Evolutionary conservation across 2,888 invertebrate genomes (phyloP), one percentile per base, ranked within the genome.

Genomic region (Oscheius myriophilus): DNA sequence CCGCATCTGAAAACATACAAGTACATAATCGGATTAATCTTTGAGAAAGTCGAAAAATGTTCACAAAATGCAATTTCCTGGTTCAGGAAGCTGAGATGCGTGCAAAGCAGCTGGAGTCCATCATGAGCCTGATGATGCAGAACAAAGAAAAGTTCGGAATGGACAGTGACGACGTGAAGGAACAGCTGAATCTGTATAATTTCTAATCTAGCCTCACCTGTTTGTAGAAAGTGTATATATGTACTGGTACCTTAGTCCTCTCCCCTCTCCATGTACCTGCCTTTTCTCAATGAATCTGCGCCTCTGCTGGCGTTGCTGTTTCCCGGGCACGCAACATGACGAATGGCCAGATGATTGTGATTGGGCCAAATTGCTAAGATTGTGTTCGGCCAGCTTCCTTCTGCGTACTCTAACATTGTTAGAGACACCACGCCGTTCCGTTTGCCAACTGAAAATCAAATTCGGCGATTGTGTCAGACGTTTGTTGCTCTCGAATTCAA

Each of bases 141-240:
- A 79, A 84, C 57, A 73, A 79, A 57, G 81, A 83, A 23, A 84
- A 84, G 69, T 84, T 84, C 66, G 84, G 84, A 21, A 75, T 83
- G 68, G 62, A 71, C 42, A 72, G 68, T 51, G 78, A 74, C 7
- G 80, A 84, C 21, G 76, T 84, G n/a, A 70, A 76, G 43, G 83
- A 84, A 23, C 84, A 84, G 66, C 68, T 84, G 72, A 81, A 82
- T 51, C 70, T 84, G 52, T 84, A 84, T 68, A 76, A 76, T n/a
- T 76, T 79, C 54, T 82, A 58, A 72, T 1, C 21, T 53, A 18
- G 18, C 12, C 4, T 4, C 12, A 16, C 14, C 21, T 53, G n/a
- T 16, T 18, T 16, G 26, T 53, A 53, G 33, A 33, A 33, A 33
- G 33, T 33, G 33, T 33, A 33, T 33, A 33, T 33, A 6, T 9